These are phyloP conservation scores for Arctocebus calabarensis DNA, from an alignment of 2,797 vertebrate genomes.

Conservation along the genomic window DNA sequence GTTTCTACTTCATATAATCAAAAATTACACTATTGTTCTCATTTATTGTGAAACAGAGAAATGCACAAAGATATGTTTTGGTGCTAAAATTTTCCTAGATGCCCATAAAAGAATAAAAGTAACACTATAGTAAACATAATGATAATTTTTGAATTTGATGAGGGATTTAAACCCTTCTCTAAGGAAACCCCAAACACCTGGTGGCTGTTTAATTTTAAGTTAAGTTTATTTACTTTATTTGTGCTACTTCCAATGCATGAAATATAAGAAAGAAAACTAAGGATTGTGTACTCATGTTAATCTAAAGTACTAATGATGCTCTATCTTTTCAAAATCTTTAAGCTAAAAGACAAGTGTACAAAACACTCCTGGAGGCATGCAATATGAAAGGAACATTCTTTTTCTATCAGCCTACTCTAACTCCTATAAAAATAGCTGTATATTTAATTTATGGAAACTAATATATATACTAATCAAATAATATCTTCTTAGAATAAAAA, in stretches of 20 bases:
- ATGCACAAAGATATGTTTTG: neutral
- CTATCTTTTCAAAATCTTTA: neutral
- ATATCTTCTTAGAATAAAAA: neutral
- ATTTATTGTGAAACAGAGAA: constrained; percentile 17
- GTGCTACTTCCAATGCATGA: neutral
- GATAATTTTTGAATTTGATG: neutral
- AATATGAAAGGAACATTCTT: neutral
- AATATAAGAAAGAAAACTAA: neutral
- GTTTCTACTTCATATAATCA: neutral
- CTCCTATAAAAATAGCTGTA: neutral
- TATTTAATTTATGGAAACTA: constrained; percentile 32
- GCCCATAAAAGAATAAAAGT: neutral
- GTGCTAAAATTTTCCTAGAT: neutral
- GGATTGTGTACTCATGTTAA: neutral
- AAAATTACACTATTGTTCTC: neutral
- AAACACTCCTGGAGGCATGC: neutral
- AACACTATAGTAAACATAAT: neutral
- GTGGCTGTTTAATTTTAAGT: neutral
- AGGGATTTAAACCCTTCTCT: neutral
- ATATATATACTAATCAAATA: neutral
- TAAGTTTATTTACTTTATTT: neutral
- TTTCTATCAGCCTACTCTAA: neutral
- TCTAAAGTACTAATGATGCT: neutral
- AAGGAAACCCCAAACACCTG: constrained; percentile 13
- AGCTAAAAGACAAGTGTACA: neutral